Evolutionary conservation across 2,888 invertebrate species (phyloP).

Genomic region (Choreutis nemorana): DNA sequence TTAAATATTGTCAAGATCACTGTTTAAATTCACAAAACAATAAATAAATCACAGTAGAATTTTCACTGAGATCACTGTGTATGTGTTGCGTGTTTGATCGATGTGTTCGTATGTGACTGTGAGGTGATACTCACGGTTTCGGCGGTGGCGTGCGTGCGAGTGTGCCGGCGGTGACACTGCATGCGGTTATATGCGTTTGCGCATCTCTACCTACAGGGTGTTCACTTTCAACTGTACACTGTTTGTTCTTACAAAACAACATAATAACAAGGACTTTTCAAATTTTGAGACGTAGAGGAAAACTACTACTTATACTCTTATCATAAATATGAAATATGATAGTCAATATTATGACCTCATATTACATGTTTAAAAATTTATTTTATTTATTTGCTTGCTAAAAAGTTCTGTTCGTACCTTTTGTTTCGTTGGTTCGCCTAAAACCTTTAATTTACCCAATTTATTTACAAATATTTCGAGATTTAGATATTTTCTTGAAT

Average conservation of each 20-base stretch:
- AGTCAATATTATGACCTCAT: too few relatives aligned
- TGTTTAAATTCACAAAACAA: conserved; percentile 5
- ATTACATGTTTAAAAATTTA: too few relatives aligned
- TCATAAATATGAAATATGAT: too few relatives aligned
- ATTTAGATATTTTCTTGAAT: too few relatives aligned
- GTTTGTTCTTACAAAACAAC: conserved; percentile 3
- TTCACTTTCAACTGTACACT: conserved; percentile 16
- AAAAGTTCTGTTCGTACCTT: too few relatives aligned
- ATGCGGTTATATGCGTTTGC: conserved; percentile 45
- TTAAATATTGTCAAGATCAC: conserved; percentile 1
- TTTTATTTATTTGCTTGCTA: too few relatives aligned
- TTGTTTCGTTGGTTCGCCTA: too few relatives aligned
- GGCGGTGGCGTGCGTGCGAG: conserved; percentile 33
- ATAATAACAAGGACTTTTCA: too few relatives aligned
- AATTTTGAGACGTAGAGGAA: too few relatives aligned
- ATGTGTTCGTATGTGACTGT: conserved; percentile 4
- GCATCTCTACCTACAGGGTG: conserved; percentile 37
- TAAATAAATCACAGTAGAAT: neutral
- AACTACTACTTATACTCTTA: too few relatives aligned
- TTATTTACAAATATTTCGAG: too few relatives aligned
- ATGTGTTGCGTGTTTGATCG: conserved; percentile 5
- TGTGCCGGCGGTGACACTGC: conserved; percentile 29
- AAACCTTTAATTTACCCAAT: too few relatives aligned
- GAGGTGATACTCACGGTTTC: conserved; percentile 52
- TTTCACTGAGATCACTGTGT: neutral